These are phyloP conservation scores for Calephelis nemesis DNA, from an alignment of 1,140 invertebrate genomes.

Conservation along the genomic window DNA sequence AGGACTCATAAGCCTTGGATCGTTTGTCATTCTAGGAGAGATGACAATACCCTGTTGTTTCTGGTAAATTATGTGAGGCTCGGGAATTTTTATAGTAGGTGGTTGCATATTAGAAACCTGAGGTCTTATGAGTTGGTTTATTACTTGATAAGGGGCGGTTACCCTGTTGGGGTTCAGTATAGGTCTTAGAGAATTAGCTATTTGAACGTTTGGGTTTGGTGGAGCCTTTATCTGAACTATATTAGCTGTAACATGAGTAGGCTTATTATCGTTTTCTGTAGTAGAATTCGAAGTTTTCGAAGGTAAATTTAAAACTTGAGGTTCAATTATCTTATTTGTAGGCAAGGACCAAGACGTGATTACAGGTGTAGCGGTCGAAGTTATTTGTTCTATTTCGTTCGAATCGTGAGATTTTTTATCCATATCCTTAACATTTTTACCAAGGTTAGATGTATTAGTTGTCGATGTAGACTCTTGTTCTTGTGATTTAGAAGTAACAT, in stretches of 20 bases:
- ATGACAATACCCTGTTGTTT: slow-evolving; percentile 76
- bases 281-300: slow-evolving; percentile 38
- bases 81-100: slow-evolving; percentile 81
- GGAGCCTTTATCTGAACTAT: slow-evolving; percentile 68
- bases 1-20: slow-evolving; percentile 67
- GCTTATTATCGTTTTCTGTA: slow-evolving; percentile 63
- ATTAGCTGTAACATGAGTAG: slow-evolving; percentile 69
- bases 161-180: slow-evolving; percentile 58
- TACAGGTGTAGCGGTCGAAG: slow-evolving; percentile 78
- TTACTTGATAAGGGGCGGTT: slow-evolving; percentile 67
- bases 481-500: slow-evolving; percentile 46
- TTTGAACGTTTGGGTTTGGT: slow-evolving; percentile 49
- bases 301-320: slow-evolving; percentile 60
- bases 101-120: slow-evolving; percentile 74
- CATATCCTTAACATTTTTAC: slow-evolving; percentile 33
- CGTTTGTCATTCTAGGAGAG: slow-evolving; percentile 69
- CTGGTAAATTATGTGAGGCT: slow-evolving; percentile 79
- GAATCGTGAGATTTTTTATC: slow-evolving; percentile 16
- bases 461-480: slow-evolving; percentile 46
- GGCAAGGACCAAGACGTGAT: slow-evolving; percentile 77
- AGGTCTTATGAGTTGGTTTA: slow-evolving; percentile 71
- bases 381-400: slow-evolving; percentile 54
- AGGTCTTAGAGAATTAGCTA: slow-evolving; percentile 55
- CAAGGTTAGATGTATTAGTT: slow-evolving; percentile 37
- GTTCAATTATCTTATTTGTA: slow-evolving; percentile 65